Evolutionary conservation across 1,140 invertebrate genomes (phyloP), one percentile per base, ranked within the genome.

Genomic region (Hypsibius dujardini): DNA sequence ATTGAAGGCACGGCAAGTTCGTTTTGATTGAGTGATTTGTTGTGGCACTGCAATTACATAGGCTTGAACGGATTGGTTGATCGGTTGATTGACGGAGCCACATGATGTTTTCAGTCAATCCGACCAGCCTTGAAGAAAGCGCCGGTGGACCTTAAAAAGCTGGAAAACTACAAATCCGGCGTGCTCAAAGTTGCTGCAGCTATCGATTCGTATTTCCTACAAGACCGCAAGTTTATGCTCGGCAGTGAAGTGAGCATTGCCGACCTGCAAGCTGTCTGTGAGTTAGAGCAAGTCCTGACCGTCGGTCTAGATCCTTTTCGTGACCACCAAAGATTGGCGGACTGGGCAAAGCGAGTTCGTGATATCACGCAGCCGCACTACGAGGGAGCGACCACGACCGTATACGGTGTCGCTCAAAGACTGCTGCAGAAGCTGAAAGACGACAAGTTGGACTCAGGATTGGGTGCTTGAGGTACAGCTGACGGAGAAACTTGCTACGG

Each of bases 221-320:
- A 79, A 56, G 82, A 81, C 1, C 74, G 75, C n/a, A 81, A 83
- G 42, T 92, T 84, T 75, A 78, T 93, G 1, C 80, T 81, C 47
- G 87, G 88, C 0, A 76, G 87, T 75, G 77, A 83, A 70, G 82
- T 87, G 1, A 86, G 84, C 2, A 84, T 89, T 7, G 89, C 89
- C 46, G 90, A 92, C 80, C 78, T 92, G 70, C 81, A 90, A 71
- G 88, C 85, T 1, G 84, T 85, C n/a, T 89, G 87, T 77, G 90
- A 92, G 81, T 80, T 92, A 40, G 88, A 91, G 79, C 89, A 92
- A 81, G 85, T 88, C 86, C 85, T 82, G 75, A 81, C 86, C 74
- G 82, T 81, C 46, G 86, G 85, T 56, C 87, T 83, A 76, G 82
- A 87, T 77, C 81, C 86, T 1, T 79, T 77, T 50, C 76, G 82